Evolutionary conservation across 2,888 invertebrate species (phyloP), one percentile per base, ranked within the genome.

Genomic region (Patella pellucida): DNA sequence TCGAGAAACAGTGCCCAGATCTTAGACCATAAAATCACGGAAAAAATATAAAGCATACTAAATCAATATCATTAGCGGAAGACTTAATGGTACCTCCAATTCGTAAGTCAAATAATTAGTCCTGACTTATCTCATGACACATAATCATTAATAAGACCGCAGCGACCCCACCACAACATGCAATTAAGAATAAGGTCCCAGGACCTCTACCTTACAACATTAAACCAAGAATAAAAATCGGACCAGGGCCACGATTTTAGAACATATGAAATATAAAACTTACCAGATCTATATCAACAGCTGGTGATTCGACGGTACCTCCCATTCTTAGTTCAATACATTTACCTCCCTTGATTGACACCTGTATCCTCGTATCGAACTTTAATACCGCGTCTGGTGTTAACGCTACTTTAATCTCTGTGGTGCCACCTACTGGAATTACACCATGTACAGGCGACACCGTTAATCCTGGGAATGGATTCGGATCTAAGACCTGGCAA

Each of bases 21-120:
- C 41, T 41, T 41, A 41, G 9, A 41, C 7, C 0, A 7, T 41
- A 41, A 41, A 41, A 41, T 41, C 31, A 2, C 31, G 4, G 31
- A 31, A 31, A 31, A 4, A 31, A 31, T 2, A 41, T 41, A 41
- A 41, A n/a, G 83, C 87, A 78, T 80, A 90, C 89, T 81, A 89
- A 74, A 79, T 89, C 87, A 79, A 91, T 90, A 74, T 89, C 89
- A 3, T 91, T 87, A 73, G 78, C 74, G 14, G 91, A 91, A 16
- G 88, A 86, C 76, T 90, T 88, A 68, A 91, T 90, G 5, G 88
- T 88, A 5, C 91, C 91, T n/a, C 90, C 88, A 84, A 91, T 87
- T 41, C 91, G 84, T 51, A 91, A 81, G 73, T 91, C 90, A 70
- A 91, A 27, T 12, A 16, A 14, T 16, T n/a, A 19, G 15, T 16